Evolutionary conservation across 2,797 vertebrate genomes (phyloP), one percentile per base, ranked within the genome.

Genomic region (Cyclura pinguis): DNA sequence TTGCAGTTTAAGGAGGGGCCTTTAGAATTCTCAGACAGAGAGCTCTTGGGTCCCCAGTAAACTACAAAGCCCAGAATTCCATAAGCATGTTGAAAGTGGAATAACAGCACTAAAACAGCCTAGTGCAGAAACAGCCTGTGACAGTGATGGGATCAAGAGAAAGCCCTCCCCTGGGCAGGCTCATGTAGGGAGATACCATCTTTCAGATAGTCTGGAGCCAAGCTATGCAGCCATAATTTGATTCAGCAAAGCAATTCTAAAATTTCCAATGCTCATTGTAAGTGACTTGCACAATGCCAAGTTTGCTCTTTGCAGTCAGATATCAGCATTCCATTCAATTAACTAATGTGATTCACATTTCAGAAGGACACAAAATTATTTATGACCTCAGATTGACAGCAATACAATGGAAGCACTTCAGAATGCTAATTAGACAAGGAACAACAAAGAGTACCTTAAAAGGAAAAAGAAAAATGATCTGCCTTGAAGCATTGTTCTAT

Each of bases 271-370:
- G 32, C 62, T 89, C 90, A 47, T 64, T 94, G 93, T 84, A 90
- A 91, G 84, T 55, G 29, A 69, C 67, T 55, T 87, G 87, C 92
- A 91, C 32, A 91, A 95, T 91, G 94, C 16, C 92, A 95, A 93
- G 92, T 87, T 87, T 5, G 81, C 90, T 96, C 90, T 95, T 94
- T 91, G 87, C 94, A 92, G 93, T 93, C 91, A 94, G 83, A 91
- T 85, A 95, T 62, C 93, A 95, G 64, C 84, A 91, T 85, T 89
- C 90, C 90, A 94, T 95, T 95, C 94, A 96, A 95, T 96, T 94
- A 96, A 96, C 89, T 93, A 96, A 96, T 94, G 94, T 91, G 93
- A 96, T 96, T 96, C 95, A 94, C 93, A 94, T 95, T 96, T 96
- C 94, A 94, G 94, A 94, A 94, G 93, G 90, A 96, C 94, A 96